Percentiles rank a stretch among this genome's conserved stretches.
These are phyloP conservation scores for Gymnobelideus leadbeateri DNA, from an alignment of 2,113 vertebrate genomes.

Conservation along the genomic window DNA sequence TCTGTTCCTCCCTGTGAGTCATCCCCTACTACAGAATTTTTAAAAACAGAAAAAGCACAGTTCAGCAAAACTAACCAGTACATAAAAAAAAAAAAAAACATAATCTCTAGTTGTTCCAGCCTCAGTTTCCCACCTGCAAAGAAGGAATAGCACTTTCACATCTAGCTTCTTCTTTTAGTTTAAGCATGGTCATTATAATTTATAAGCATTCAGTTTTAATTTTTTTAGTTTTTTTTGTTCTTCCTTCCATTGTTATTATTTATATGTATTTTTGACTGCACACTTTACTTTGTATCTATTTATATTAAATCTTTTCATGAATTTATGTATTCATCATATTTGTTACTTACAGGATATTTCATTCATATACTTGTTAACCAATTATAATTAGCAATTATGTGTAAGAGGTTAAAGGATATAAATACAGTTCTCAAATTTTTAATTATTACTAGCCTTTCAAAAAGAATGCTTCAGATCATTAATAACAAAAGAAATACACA, in stretches of 20 bases:
- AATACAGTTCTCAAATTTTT: not conserved
- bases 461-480: not conserved
- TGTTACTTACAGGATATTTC: not conserved
- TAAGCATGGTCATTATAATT: not conserved
- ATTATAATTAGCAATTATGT: not conserved
- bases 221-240: not conserved
- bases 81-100: not conserved
- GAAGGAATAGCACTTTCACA: not conserved
- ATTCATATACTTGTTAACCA: not conserved
- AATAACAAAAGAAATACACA: not conserved
- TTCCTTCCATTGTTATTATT: not conserved
- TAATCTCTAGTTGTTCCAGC: not conserved
- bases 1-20: not conserved
- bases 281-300: not conserved
- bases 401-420: not conserved
- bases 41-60: not conserved
- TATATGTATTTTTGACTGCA: not conserved
- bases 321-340: not conserved
- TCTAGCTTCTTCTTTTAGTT: not conserved
- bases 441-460: too few species aligned
- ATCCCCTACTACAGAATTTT: not conserved
- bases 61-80: not conserved
- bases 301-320: not conserved
- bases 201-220: not conserved
- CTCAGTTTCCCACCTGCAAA: not conserved